Evolutionary conservation across 2,888 invertebrate species (phyloP), one percentile per base, ranked within the genome.

Genomic region (Leptogaster cylindrica): DNA sequence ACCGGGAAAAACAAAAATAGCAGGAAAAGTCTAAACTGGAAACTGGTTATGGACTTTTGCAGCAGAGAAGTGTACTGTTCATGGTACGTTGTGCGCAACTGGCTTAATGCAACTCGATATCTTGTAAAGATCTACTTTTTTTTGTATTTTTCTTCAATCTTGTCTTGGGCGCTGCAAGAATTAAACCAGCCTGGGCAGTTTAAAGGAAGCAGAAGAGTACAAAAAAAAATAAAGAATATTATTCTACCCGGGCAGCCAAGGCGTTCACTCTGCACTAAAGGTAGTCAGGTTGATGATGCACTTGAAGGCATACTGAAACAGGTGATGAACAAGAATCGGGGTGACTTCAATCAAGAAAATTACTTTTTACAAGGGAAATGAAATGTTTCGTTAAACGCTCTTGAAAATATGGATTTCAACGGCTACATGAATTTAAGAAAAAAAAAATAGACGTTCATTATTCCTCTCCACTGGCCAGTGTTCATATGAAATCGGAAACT

Each of bases 221-320:
- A n/a, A n/a, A n/a, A n/a, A n/a, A n/a, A n/a, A n/a, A n/a, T n/a
- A n/a, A n/a, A n/a, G n/a, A 41, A 52, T 28, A 61, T 44, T 61
- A 61, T 61, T 61, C 41, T 44, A 61, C 16, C 61, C 61, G 36
- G 61, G 61, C 23, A 61, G 36, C 61, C 61, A 44, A 44, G 44
- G 61, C 28, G 61, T 44, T 41, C 61, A 61, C 61, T 61, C 61
- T 61, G 44, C 61, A 44, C 44, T 61, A 61, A 55, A 61, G 61
- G 61, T 61, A 61, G 61, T 61, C 61, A 61, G 61, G 61, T 61
- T 61, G 61, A 61, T 61, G 61, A 61, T 61, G 61, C 61, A 61
- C 61, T 61, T 61, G 61, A 61, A 44, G 44, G 44, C 61, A 61
- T 61, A 44, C 44, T 61, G 61, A 28, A 61, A 61, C 61, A 61